Evolutionary conservation across 2,888 invertebrate species (phyloP).

Genomic region (Epiblema foenella): DNA sequence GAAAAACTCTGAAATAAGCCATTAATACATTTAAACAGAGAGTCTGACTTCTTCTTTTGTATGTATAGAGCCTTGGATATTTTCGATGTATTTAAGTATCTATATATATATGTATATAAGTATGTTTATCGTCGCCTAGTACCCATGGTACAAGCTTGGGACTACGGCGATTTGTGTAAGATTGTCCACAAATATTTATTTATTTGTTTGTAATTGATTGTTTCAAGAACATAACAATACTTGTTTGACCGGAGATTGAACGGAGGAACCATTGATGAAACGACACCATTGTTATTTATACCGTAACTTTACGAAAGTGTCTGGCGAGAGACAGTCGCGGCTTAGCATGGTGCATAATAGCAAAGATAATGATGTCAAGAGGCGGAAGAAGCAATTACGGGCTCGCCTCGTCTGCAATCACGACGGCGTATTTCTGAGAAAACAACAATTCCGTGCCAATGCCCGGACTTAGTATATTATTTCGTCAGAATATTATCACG

Average conservation of each 20-base stretch:
- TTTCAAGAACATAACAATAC: conserved; percentile 2
- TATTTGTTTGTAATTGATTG: not conserved
- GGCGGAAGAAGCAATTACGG: conserved; percentile 80
- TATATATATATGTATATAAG: too few species aligned
- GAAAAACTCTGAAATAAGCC: too few species aligned
- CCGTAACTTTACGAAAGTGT: conserved; percentile 42
- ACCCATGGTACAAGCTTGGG: too few species aligned
- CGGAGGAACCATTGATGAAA: conserved; percentile 32
- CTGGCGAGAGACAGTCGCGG: conserved; percentile 48
- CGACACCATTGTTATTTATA: conserved; percentile 36
- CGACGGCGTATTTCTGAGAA: conserved; percentile 64
- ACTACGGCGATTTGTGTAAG: too few species aligned
- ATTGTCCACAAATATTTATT: not conserved
- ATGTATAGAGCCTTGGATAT: too few species aligned
- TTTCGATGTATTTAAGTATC: too few species aligned
- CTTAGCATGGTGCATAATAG: conserved; percentile 74
- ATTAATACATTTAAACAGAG: too few species aligned
- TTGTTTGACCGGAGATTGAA: conserved; percentile 17
- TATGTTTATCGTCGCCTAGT: too few species aligned
- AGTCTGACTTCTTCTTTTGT: too few species aligned
- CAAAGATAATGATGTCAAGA: conserved; percentile 79
- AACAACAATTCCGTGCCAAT: conserved; percentile 56
- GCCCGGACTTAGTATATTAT: conserved; percentile 60
- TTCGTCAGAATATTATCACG: conserved; percentile 62
- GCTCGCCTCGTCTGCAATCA: conserved; percentile 69